A percentile compares a stretch with the other conserved stretches of the same genome.
Conservation (phyloP, 2,797 vertebrate species). For the Cynopterus sphinx region DNA sequence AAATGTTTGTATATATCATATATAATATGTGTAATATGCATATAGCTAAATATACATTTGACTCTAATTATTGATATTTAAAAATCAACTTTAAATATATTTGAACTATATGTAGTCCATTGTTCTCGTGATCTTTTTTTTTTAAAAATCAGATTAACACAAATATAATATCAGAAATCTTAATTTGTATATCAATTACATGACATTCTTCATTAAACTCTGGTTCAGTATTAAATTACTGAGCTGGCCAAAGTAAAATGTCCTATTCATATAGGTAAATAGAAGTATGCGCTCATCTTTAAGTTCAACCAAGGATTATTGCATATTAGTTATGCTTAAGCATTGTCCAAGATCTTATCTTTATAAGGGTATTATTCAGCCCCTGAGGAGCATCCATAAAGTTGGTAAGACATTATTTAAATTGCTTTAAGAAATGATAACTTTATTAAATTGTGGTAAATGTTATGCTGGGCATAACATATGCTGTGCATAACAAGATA, state of each 20-base stretch:
- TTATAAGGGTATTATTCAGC: not conserved
- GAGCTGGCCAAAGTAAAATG: not conserved
- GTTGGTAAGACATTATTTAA: not conserved
- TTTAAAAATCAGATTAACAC: not conserved
- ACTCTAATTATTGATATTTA: not conserved
- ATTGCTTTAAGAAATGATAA: not conserved
- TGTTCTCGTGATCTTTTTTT: not conserved
- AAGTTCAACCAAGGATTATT: not conserved
- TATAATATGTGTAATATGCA: not conserved
- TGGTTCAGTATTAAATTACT: not conserved
- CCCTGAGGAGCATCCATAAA: not conserved
- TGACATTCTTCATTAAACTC: not conserved
- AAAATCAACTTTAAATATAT: not conserved
- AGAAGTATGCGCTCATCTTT: not conserved
- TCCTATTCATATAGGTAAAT: not conserved
- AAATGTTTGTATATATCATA: not conserved
- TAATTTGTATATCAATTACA: not conserved
- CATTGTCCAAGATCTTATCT: not conserved
- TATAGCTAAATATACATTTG: not conserved
- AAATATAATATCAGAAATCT: not conserved
- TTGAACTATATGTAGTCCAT: not conserved
- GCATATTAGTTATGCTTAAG: not conserved
- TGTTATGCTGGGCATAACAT: not conserved
- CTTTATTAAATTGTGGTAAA: not conserved
- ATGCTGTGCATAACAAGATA: not conserved